These are phyloP conservation scores for Teleogryllus occipitalis DNA, from an alignment of 1,140 invertebrate species.

Conservation along the genomic window DNA sequence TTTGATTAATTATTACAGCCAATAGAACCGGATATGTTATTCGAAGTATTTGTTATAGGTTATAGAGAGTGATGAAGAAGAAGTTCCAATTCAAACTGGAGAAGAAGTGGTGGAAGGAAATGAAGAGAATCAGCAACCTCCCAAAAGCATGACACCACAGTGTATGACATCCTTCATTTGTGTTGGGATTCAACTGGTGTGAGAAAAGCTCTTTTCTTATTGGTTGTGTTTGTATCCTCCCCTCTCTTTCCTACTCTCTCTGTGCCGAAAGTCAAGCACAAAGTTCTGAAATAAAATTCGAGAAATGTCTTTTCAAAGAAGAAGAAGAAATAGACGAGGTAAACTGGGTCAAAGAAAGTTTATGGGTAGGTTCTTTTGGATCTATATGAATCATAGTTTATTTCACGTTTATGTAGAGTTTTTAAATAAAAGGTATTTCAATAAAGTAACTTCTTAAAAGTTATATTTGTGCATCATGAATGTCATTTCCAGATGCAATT, in stretches of 20 bases:
- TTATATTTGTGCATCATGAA: no score
- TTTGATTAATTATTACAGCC: not conserved
- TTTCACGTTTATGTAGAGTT: not conserved
- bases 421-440: no score
- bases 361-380: not conserved
- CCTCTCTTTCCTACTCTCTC: not conserved
- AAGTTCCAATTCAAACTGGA: constrained; percentile 11
- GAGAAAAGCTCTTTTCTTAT: not conserved
- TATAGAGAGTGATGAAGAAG: constrained; percentile 17
- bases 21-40: not conserved
- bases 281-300: no score
- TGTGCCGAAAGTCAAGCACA: not conserved
- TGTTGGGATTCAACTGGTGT: not conserved
- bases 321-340: no score
- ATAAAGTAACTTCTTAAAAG: no score
- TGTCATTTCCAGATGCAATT: no score
- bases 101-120: constrained; percentile 10
- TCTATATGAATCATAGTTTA: not conserved
- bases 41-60: constrained; percentile 11
- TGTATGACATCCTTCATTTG: not conserved
- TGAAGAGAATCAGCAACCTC: constrained; percentile 16
- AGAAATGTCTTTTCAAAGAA: no score
- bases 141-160: constrained; percentile 8
- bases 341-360: no score
- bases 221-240: no score